Evolutionary conservation across 2,888 invertebrate genomes (phyloP).

Genomic region (Lasioglossum pauxillum): DNA sequence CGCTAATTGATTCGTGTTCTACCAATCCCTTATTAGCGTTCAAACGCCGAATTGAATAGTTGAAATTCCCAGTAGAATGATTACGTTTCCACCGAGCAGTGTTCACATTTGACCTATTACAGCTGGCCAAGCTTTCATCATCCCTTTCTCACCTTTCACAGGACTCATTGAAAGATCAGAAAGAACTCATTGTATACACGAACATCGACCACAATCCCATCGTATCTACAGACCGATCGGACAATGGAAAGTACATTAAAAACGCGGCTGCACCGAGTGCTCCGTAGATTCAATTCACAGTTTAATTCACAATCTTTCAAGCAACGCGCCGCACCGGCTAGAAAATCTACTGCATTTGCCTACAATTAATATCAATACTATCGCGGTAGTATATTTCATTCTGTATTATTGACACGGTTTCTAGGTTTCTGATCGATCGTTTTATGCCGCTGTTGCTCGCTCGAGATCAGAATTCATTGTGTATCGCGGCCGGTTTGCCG

Average conservation of each 20-base stretch:
- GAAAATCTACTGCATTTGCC: neutral
- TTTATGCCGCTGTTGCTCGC: neutral
- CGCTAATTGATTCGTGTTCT: neutral
- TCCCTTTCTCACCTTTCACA: constrained; percentile 2
- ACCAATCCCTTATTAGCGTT: neutral
- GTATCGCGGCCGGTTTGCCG: neutral
- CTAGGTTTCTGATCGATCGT: constrained; percentile 15
- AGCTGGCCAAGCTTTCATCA: neutral
- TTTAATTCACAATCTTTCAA: constrained; percentile 9
- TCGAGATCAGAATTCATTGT: constrained; percentile 17
- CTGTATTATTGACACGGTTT: neutral
- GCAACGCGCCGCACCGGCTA: neutral
- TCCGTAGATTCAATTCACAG: neutral
- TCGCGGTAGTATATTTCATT: neutral
- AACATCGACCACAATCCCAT: neutral
- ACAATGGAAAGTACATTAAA: neutral
- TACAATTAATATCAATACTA: constrained; percentile 12
- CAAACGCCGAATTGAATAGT: neutral
- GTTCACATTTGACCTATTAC: neutral
- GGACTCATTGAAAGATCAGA: neutral
- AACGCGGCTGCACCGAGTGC: neutral
- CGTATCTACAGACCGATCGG: neutral
- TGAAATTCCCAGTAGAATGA: neutral
- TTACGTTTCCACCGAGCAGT: neutral
- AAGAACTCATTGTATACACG: neutral